These are phyloP conservation scores for Pipistrellus pygmaeus DNA, from an alignment of 2,797 vertebrate species.

Conservation along the genomic window DNA sequence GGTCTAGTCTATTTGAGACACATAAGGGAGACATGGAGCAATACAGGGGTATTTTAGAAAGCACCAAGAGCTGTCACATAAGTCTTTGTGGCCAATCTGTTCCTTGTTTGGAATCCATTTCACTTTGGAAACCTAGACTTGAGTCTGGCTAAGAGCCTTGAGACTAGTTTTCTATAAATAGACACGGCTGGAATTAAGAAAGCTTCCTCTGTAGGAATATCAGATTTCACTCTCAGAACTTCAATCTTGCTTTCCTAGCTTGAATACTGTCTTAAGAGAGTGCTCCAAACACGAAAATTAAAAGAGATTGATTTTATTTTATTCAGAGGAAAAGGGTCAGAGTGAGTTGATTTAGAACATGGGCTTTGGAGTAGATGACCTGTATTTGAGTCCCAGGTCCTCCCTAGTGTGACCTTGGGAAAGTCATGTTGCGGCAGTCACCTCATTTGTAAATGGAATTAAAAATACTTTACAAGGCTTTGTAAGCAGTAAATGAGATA, in stretches of 20 bases:
- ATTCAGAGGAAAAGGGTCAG: neutral
- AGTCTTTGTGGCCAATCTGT: constrained; percentile 23
- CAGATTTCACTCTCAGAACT: constrained; percentile 36
- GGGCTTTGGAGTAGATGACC: neutral
- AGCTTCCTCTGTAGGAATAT: constrained; percentile 37
- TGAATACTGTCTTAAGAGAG: constrained; percentile 6
- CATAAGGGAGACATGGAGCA: neutral
- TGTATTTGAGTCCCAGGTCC: neutral
- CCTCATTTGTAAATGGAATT: neutral
- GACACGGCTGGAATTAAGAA: neutral
- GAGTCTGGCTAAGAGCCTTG: constrained; percentile 7
- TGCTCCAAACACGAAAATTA: neutral
- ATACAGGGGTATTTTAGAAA: constrained; percentile 31
- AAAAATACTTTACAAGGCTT: neutral
- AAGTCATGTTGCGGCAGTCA: neutral
- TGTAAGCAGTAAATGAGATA: neutral
- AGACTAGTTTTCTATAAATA: constrained; percentile 63
- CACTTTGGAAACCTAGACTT: constrained; percentile 28
- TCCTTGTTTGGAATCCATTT: constrained; percentile 60
- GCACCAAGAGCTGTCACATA: neutral
- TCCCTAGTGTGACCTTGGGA: neutral
- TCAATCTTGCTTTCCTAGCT: neutral
- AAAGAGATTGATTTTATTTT: neutral
- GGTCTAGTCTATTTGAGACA: neutral
- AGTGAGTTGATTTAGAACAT: neutral